Base-by-base conservation (phyloP, 2,888 invertebrate species). In the Chrysotoxum bicinctum region DNA sequence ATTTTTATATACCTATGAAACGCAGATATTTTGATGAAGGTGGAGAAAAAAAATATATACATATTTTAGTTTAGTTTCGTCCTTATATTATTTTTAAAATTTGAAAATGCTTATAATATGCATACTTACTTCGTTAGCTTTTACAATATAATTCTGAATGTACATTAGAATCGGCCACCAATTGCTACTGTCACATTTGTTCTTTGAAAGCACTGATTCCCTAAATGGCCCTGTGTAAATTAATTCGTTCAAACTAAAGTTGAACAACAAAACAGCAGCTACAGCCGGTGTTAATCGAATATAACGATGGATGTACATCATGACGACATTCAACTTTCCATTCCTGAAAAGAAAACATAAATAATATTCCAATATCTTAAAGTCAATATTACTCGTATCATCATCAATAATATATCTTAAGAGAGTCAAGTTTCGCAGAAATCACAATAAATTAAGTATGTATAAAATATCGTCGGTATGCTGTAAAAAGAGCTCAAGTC, bases 261-360 rank as follows among this genome's bases (percentile, higher is more conserved):
- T 90, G 45, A 93, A 89, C 5, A 92, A 88, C 45, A 94, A 89
- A 6, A 93, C 89, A 4, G 92, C 88, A 3, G 91, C 91, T 54
- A 93, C 90, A 0, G 93, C 89, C 0, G 94, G 93, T 0, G 93
- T 93, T 21, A 94, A 89, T 76, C 93, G 92, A 21, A 88, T 60
- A 88, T 89, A 89, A 2, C 90, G 90, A 84, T 90, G 90, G 0
- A 90, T 12, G 12, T 23, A 58, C 58, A 48, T 66, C 37, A 88
- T 50, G 0, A 88, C 87, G 1, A 90, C 80, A 66, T 90, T 89
- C 0, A 90, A 50, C 12, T 83, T 83, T 3, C 89, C 89, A n/a
- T 87, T 40, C 48, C 89, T 89, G 40, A 62, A 10, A 52, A 8
- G 2, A 12, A 56, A 19, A n/a, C 2, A n/a, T 8, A 54, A 23